Evolutionary conservation across 2,888 invertebrate species (phyloP).

Genomic region (Psococerastis gibbosa): DNA sequence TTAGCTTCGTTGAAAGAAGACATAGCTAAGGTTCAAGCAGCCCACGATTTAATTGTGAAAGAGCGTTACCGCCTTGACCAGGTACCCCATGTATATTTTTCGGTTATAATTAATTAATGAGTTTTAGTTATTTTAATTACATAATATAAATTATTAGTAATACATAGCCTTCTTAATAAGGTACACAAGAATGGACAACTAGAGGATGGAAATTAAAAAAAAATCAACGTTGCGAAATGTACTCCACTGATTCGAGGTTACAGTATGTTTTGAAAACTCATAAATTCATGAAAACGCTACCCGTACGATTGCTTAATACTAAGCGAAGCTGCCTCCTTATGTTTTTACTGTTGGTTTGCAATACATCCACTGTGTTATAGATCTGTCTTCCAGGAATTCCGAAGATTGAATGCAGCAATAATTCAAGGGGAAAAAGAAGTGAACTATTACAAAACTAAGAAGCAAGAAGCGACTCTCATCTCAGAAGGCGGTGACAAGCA

Average conservation of each 20-base stretch:
- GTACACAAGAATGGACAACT: no score
- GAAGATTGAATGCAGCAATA: slow-evolving; percentile 29
- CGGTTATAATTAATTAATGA: no score
- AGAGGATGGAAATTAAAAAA: no score
- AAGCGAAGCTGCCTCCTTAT: slow-evolving; percentile 9
- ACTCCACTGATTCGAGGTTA: not conserved
- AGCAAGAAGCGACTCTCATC: slow-evolving; percentile 33
- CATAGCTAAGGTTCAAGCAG: not conserved
- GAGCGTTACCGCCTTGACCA: not conserved
- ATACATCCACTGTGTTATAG: no score
- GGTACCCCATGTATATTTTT: no score
- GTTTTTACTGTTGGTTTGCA: not conserved
- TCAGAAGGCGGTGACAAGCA: slow-evolving; percentile 39
- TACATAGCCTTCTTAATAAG: no score
- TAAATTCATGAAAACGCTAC: slow-evolving; percentile 1
- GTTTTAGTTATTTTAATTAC: no score
- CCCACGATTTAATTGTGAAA: not conserved
- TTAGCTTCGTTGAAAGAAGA: slow-evolving; percentile 29
- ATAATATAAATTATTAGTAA: no score
- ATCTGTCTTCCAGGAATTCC: slow-evolving; percentile 30
- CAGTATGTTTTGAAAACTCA: no score
- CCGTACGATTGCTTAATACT: slow-evolving; percentile 11
- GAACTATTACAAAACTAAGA: slow-evolving; percentile 27
- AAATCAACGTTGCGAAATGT: no score
- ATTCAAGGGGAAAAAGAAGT: slow-evolving; percentile 28